phyloP scores from a whole-genome alignment of 2,797 vertebrate genomes.

The Novumbra hubbsi region DNA sequence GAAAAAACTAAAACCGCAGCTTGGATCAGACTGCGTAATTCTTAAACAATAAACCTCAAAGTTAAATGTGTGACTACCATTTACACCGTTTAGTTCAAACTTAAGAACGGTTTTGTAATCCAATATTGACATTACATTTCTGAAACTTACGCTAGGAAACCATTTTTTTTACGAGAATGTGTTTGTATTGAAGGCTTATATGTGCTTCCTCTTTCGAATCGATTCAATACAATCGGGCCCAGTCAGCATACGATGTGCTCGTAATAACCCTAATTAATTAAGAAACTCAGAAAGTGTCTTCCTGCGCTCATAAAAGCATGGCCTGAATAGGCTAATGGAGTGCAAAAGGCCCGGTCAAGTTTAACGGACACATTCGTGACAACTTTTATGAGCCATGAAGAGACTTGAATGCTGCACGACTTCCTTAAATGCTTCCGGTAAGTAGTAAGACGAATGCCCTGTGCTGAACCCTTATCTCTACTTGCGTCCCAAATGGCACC shows the following conservation, averaged over 20 bases:
- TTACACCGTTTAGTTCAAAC: background rate
- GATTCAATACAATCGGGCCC: constrained; percentile 4
- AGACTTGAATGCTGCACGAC: constrained; percentile 30
- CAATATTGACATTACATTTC: background rate
- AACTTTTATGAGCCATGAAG: constrained; percentile 41
- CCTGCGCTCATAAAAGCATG: constrained; percentile 29
- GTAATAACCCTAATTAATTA: constrained; percentile 42
- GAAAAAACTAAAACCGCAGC: background rate
- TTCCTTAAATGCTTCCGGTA: constrained; percentile 59
- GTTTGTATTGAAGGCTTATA: background rate
- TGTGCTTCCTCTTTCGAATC: constrained; percentile 21
- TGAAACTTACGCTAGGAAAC: background rate
- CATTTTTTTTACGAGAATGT: too few species aligned
- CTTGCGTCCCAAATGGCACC: background rate
- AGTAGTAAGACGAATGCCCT: constrained; percentile 32
- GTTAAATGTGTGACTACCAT: background rate
- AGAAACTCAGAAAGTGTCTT: constrained; percentile 20
- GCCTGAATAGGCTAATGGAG: constrained; percentile 18
- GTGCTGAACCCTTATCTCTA: constrained; percentile 9
- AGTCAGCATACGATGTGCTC: constrained; percentile 28
- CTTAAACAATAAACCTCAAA: background rate
- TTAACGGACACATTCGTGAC: constrained; percentile 38
- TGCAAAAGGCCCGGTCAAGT: constrained; percentile 32
- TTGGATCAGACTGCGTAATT: background rate
- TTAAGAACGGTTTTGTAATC: background rate